These are phyloP conservation scores for Zeugodacus cucurbitae DNA, from an alignment of 1,140 invertebrate species.

Conservation along the genomic window DNA sequence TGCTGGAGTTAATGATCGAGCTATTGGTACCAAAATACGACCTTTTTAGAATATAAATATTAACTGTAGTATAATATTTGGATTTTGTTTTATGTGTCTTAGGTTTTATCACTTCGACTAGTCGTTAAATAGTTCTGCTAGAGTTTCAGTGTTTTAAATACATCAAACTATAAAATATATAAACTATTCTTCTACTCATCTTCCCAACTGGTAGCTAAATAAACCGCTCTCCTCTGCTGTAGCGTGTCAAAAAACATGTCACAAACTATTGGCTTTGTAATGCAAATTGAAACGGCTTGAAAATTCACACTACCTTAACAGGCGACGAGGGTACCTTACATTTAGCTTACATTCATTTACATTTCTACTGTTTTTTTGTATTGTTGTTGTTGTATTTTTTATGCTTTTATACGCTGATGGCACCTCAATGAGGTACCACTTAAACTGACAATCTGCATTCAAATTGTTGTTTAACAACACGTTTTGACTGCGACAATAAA, in stretches of 20 bases:
- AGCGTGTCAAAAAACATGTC: neutral
- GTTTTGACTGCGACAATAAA: constrained; percentile 34
- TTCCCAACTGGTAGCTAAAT: no score
- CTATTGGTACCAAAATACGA: no score
- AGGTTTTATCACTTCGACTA: no score
- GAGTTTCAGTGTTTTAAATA: no score
- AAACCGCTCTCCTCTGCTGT: neutral
- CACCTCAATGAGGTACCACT: constrained; percentile 10
- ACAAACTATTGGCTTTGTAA: neutral
- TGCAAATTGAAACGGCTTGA: constrained; percentile 2
- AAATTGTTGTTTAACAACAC: constrained; percentile 38
- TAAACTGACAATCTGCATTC: constrained; percentile 28
- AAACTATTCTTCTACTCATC: no score
- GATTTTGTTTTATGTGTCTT: no score
- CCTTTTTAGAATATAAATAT: no score
- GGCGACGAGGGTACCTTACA: neutral
- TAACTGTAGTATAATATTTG: no score
- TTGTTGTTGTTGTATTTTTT: neutral
- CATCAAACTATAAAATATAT: no score
- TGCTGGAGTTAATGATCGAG: no score
- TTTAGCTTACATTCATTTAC: neutral
- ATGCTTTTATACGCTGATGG: neutral
- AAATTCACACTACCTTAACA: constrained; percentile 21
- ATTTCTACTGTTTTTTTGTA: neutral
- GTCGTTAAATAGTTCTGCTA: no score